Evolutionary conservation across 2,888 invertebrate species (phyloP).

Genomic region (Ormyrus labotus): DNA sequence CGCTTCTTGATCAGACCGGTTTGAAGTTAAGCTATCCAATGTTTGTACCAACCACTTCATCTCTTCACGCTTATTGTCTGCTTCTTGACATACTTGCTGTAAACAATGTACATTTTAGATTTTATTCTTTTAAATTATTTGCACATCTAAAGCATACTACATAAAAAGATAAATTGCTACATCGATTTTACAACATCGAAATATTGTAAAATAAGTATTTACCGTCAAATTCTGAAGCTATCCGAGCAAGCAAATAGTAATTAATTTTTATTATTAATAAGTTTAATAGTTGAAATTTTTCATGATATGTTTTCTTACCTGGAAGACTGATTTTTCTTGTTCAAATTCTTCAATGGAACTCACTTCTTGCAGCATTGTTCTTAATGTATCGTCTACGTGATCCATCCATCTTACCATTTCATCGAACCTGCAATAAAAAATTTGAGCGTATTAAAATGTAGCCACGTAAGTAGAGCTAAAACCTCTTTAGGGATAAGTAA

Average conservation of each 20-base stretch:
- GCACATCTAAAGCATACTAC: not conserved
- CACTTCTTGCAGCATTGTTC: constrained; percentile 89
- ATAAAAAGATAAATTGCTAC: constrained; percentile 6
- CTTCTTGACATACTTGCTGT: constrained; percentile 92
- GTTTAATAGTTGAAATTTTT: not conserved
- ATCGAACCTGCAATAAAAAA: constrained; percentile 78
- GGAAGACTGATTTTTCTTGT: constrained; percentile 91
- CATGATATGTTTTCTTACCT: constrained; percentile 78
- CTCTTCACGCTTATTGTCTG: constrained; percentile 92
- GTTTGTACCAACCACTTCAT: constrained; percentile 97
- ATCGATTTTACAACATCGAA: constrained; percentile 34
- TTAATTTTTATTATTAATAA: constrained; percentile 48
- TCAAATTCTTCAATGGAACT: constrained; percentile 93
- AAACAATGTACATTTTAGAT: constrained; percentile 32
- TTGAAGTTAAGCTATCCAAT: constrained; percentile 89
- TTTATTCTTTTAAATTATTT: not conserved
- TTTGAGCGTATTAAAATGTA: not conserved
- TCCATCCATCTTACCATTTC: constrained; percentile 95
- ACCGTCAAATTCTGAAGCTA: constrained; percentile 71
- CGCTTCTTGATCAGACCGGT: constrained; percentile 88
- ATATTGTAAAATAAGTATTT: constrained; percentile 60
- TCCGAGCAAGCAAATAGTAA: constrained; percentile 62
- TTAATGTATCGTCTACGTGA: constrained; percentile 88
- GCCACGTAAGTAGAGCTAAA: not conserved
- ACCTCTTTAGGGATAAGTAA: not conserved